A percentile compares a stretch with the other conserved stretches of the same genome.
Conservation (phyloP, 2,113 vertebrate genomes). For the Micromys minutus region DNA sequence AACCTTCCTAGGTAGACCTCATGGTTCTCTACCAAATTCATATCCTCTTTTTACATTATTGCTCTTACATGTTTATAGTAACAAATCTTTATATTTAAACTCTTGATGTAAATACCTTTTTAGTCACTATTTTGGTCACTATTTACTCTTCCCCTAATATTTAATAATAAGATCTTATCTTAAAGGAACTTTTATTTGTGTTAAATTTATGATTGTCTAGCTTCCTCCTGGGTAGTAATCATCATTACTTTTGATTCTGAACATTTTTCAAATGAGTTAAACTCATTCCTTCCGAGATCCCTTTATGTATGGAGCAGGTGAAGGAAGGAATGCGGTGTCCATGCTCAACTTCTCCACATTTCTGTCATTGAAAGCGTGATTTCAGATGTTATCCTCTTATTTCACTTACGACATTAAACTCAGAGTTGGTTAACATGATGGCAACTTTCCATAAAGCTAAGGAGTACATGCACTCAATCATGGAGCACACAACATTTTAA, state of each 20-base stretch:
- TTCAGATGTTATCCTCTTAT: constrained; percentile 23
- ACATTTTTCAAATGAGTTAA: constrained; percentile 41
- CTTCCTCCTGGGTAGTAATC: constrained; percentile 36
- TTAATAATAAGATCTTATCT: constrained; percentile 45
- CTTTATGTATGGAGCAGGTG: constrained; percentile 10
- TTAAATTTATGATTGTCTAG: constrained; percentile 46
- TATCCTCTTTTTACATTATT: background rate
- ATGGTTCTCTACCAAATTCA: background rate
- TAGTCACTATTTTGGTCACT: background rate
- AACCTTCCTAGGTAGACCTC: background rate
- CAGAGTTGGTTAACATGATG: background rate
- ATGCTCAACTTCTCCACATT: background rate
- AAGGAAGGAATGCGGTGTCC: background rate
- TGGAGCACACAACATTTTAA: background rate
- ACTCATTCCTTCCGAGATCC: constrained; percentile 42
- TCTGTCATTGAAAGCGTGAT: background rate
- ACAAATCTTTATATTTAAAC: constrained; percentile 17
- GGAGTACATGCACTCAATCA: background rate
- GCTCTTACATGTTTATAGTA: background rate
- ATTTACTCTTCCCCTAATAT: constrained; percentile 28
- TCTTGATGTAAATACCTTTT: background rate
- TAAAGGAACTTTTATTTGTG: constrained; percentile 56
- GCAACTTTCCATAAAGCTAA: background rate
- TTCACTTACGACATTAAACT: constrained; percentile 13
- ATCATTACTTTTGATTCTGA: constrained; percentile 60